These are phyloP conservation scores for Nephotettix cincticeps DNA, from an alignment of 1,140 invertebrate genomes.

Conservation along the genomic window DNA sequence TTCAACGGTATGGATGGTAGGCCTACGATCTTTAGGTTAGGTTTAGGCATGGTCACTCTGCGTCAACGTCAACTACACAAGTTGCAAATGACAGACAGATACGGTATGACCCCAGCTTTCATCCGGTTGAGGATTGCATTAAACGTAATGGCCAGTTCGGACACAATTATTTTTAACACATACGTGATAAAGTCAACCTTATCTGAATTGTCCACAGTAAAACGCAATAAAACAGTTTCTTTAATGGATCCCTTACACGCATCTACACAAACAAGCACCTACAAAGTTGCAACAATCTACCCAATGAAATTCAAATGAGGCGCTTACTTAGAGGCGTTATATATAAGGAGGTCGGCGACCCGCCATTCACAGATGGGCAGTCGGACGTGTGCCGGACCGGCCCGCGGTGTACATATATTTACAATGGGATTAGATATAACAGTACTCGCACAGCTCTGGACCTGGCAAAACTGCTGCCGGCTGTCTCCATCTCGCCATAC, in stretches of 20 bases:
- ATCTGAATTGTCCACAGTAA: neutral
- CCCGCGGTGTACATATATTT: neutral
- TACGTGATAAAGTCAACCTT: no score
- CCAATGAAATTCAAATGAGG: constrained; percentile 6
- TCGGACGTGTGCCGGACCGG: neutral
- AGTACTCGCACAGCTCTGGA: neutral
- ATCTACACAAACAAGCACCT: neutral
- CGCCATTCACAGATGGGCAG: neutral
- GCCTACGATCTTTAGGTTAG: no score
- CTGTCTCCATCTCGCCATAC: no score
- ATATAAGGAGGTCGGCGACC: neutral
- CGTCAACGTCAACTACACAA: no score
- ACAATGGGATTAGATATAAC: constrained; percentile 5
- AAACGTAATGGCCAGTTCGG: no score
- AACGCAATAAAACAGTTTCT: constrained; percentile 2
- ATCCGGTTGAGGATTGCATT: no score
- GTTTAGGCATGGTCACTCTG: no score
- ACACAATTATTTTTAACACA: no score
- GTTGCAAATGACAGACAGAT: no score
- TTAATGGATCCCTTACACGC: constrained; percentile 4
- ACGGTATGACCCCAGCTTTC: no score
- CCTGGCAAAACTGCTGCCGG: no score
- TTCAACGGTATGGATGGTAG: no score
- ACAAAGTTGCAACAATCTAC: neutral
- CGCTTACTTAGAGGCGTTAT: neutral